phyloP scores from a whole-genome alignment of 2,888 invertebrate species.

The Cataglyphis albicans region DNA sequence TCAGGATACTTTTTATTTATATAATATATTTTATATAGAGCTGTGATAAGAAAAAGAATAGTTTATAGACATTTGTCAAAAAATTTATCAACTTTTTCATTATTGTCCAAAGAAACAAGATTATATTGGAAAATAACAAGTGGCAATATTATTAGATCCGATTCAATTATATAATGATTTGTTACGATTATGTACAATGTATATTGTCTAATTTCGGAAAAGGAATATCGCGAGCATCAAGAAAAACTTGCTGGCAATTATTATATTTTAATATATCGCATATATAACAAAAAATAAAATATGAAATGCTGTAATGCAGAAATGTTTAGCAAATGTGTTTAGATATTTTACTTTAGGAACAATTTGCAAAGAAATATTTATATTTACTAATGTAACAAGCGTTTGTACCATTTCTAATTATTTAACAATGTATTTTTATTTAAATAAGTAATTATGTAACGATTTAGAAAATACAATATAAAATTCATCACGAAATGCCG shows the following conservation, averaged over 20 bases:
- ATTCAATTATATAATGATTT: conserved; percentile 2
- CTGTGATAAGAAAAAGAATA: conserved; percentile 58
- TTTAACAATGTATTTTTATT: conserved; percentile 43
- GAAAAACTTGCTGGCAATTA: conserved; percentile 2
- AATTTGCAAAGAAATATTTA: not conserved
- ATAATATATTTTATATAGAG: conserved; percentile 48
- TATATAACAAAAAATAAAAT: conserved; percentile 5
- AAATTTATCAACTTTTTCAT: conserved; percentile 12
- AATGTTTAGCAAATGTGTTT: not conserved
- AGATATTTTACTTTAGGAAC: conserved; percentile 9
- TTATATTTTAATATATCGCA: not conserved
- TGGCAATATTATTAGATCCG: not conserved
- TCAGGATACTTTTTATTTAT: conserved; percentile 57
- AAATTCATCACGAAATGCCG: not conserved
- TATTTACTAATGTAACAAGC: conserved; percentile 14
- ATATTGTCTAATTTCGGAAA: not conserved
- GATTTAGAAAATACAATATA: not conserved
- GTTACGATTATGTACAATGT: not conserved
- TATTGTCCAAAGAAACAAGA: not conserved
- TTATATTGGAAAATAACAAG: not conserved
- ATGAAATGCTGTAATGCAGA: conserved; percentile 1
- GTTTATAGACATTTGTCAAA: not conserved
- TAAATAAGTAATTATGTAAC: conserved; percentile 30
- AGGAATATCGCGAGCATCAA: conserved; percentile 3
- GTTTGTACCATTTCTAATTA: conserved; percentile 27